Percentiles rank a stretch among this genome's conserved stretches.
phyloP scores from a whole-genome alignment of 2,113 vertebrate genomes.

The Steatornis caripensis region DNA sequence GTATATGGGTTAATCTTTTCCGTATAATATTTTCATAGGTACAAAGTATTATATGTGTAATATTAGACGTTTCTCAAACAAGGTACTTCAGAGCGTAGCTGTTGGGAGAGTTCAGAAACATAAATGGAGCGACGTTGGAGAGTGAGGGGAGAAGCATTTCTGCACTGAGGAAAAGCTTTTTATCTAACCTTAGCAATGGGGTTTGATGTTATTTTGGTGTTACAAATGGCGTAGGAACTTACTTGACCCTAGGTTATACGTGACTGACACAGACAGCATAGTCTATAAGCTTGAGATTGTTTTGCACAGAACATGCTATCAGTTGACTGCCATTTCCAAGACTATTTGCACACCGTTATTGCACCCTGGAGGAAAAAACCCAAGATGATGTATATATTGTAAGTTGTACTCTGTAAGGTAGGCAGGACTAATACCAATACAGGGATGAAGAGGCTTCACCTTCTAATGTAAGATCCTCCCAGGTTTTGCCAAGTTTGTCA shows the following conservation, averaged over 20 bases:
- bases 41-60: accelerated
- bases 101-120: background rate
- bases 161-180: background rate
- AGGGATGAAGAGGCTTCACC: background rate
- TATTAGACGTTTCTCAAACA: background rate
- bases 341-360: background rate
- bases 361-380: background rate
- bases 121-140: background rate
- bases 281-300: background rate
- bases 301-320: background rate
- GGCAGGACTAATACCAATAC: background rate
- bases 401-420: background rate
- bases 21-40: background rate
- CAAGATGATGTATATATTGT: background rate
- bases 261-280: background rate
- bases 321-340: background rate
- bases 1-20: background rate
- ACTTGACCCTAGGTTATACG: background rate
- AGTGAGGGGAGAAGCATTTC: background rate
- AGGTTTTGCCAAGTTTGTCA: background rate
- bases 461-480: background rate
- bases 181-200: background rate
- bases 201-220: background rate
- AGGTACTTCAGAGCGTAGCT: background rate
- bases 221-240: background rate